Evolutionary conservation across 1,140 invertebrate genomes (phyloP).

Genomic region (fruit fly (Drosophila melanogaster)): DNA sequence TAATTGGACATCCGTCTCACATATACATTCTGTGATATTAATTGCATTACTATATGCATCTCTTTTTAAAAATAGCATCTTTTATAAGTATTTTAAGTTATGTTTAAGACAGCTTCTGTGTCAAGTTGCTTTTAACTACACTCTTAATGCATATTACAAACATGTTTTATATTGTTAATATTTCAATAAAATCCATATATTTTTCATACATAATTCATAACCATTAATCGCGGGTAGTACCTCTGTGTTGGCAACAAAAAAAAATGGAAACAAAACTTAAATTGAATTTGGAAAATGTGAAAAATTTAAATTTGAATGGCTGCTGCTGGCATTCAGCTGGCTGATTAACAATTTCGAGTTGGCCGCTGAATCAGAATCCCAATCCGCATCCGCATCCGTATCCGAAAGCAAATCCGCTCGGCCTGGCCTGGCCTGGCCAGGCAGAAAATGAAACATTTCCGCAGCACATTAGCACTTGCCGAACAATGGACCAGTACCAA

Average conservation of each 20-base stretch:
- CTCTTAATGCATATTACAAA: no score
- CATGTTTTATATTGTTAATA: no score
- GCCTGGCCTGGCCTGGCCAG: conserved; percentile 39
- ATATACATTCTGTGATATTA: not conserved
- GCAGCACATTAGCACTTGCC: conserved; percentile 77
- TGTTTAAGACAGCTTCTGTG: no score
- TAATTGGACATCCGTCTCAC: not conserved
- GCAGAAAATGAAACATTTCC: conserved; percentile 80
- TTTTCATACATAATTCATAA: no score
- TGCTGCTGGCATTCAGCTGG: conserved; percentile 23
- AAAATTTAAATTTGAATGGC: conserved; percentile 37
- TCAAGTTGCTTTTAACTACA: no score
- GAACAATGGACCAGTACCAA: conserved; percentile 23
- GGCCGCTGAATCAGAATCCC: conserved; percentile 46
- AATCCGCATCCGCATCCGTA: not conserved
- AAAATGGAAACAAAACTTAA: conserved; percentile 51
- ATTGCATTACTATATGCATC: not conserved
- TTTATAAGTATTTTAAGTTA: no score
- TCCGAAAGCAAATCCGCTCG: conserved; percentile 29
- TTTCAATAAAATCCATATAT: no score
- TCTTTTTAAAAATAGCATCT: no score
- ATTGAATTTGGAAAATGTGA: conserved; percentile 30
- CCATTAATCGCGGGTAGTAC: not conserved
- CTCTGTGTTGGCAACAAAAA: conserved; percentile 10
- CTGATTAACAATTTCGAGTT: conserved; percentile 61